Conservation (phyloP, 2,888 invertebrate species). For the Ormyrus labotus region DNA sequence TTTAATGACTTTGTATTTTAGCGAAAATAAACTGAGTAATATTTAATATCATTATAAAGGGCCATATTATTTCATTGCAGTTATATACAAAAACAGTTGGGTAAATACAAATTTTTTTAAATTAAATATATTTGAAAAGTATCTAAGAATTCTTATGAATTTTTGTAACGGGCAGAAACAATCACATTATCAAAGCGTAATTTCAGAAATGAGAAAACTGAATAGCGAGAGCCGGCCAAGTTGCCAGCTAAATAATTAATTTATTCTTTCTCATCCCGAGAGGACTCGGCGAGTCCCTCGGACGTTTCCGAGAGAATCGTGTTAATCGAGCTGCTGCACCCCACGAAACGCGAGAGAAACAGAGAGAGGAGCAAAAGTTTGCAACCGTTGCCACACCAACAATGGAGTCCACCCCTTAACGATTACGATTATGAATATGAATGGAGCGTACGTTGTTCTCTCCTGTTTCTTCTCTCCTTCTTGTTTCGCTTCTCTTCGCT, state of each 20-base stretch:
- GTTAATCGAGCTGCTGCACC: conserved; percentile 54
- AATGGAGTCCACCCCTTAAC: conserved; percentile 58
- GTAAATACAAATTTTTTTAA: no score
- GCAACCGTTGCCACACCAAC: conserved; percentile 57
- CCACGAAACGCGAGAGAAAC: conserved; percentile 18
- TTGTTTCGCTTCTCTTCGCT: conserved; percentile 45
- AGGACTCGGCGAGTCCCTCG: conserved; percentile 49
- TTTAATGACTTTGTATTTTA: no score
- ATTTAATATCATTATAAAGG: no score
- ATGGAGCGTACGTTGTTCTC: conserved; percentile 49
- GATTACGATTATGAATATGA: conserved; percentile 62
- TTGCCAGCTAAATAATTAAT: conserved; percentile 55
- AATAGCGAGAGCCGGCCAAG: conserved; percentile 26
- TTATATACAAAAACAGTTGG: no score
- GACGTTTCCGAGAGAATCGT: conserved; percentile 57
- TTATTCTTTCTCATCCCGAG: conserved; percentile 52
- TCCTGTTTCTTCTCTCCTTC: conserved; percentile 40
- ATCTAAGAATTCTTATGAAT: no score
- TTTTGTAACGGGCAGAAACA: background rate
- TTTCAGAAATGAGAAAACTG: conserved; percentile 43
- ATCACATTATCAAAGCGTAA: conserved; percentile 45
- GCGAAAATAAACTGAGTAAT: no score
- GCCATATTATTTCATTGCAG: no score
- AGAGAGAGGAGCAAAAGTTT: conserved; percentile 51
- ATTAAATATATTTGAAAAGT: no score